Conservation (phyloP, 2,797 vertebrate species). For the Ciconia nigra region DNA sequence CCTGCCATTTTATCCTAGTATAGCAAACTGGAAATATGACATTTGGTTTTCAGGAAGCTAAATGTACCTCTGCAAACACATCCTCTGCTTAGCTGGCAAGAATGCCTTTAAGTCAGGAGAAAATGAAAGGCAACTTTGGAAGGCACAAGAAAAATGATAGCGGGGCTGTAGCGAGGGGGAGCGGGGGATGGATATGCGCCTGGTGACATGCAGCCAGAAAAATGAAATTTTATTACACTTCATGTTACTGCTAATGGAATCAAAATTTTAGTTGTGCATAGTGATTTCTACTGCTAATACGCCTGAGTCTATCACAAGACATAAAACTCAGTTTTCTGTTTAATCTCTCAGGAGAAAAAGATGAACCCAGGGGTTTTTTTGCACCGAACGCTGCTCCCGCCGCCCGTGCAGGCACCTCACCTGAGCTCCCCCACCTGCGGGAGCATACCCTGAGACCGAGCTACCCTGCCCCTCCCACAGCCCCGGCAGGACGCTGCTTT, state of each 20-base stretch:
- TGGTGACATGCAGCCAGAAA: background rate
- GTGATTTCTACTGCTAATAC: background rate
- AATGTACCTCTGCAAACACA: slow-evolving; percentile 1
- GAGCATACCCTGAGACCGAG: rapidly evolving
- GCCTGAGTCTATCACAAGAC: background rate
- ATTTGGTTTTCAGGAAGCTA: background rate
- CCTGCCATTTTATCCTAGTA: background rate
- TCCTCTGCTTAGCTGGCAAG: background rate
- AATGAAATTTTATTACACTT: background rate
- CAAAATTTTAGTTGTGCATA: background rate
- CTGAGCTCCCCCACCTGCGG: rapidly evolving
- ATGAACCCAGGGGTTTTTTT: rapidly evolving
- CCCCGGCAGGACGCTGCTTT: rapidly evolving
- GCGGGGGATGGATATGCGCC: rapidly evolving
- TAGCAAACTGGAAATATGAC: background rate
- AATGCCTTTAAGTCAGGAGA: background rate
- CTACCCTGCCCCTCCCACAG: background rate
- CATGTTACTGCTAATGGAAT: background rate
- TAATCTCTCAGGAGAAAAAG: background rate
- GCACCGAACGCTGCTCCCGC: rapidly evolving
- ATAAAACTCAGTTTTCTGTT: background rate
- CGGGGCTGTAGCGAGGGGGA: background rate
- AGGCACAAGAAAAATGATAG: background rate
- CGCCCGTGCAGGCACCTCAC: rapidly evolving
- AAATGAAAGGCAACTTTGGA: background rate